Conservation (phyloP, 1,140 invertebrate genomes). For the Lineus longissimus region DNA sequence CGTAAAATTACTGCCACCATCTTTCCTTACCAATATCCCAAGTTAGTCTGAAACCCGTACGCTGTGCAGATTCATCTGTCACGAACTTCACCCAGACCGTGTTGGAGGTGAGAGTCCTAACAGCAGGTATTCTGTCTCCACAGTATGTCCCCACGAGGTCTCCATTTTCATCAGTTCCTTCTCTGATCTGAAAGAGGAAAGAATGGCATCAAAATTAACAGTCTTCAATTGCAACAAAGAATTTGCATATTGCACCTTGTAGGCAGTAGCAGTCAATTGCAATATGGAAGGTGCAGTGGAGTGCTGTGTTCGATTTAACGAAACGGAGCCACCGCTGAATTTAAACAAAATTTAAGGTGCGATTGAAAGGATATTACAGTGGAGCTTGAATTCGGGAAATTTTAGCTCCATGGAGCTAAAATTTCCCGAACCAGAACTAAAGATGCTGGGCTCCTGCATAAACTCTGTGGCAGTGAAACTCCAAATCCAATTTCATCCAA, state of each 20-base stretch:
- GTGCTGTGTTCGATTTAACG: too few relatives aligned
- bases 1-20: too few relatives aligned
- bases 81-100: constrained; percentile 50
- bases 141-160: constrained; percentile 69
- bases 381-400: too few relatives aligned
- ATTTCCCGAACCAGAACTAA: too few relatives aligned
- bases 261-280: too few relatives aligned
- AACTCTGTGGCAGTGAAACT: constrained; percentile 82
- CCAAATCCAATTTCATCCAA: constrained; percentile 86
- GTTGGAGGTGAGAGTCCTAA: constrained; percentile 81
- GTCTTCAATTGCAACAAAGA: too few relatives aligned
- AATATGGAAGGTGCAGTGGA: too few relatives aligned
- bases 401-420: too few relatives aligned
- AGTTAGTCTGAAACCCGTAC: constrained; percentile 28
- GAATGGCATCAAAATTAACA: not conserved
- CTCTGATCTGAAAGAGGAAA: constrained; percentile 60
- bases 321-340: too few relatives aligned
- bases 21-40: constrained; percentile 19
- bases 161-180: constrained; percentile 63
- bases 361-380: too few relatives aligned
- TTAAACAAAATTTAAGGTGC: too few relatives aligned
- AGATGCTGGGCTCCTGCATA: constrained; percentile 68
- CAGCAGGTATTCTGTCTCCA: constrained; percentile 71
- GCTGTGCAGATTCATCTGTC: constrained; percentile 32
- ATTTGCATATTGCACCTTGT: too few relatives aligned